phyloP scores from a whole-genome alignment of 2,888 invertebrate genomes.

The Pinctada fucata region DNA sequence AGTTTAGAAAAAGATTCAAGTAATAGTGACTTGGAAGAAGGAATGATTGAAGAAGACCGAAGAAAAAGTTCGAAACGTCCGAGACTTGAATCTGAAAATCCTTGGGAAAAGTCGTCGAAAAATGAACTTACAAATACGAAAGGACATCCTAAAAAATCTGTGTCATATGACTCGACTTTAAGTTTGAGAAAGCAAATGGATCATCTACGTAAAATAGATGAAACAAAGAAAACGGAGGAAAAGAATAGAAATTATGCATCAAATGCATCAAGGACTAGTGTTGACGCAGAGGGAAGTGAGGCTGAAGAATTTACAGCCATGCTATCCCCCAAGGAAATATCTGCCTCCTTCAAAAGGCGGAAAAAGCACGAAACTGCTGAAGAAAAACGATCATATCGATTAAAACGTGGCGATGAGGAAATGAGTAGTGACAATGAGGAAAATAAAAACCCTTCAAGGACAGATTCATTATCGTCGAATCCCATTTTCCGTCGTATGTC shows the following conservation, averaged over 20 bases:
- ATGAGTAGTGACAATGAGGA: constrained; percentile 66
- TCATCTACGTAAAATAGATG: constrained; percentile 57
- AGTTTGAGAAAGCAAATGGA: constrained; percentile 72
- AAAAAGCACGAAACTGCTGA: constrained; percentile 53
- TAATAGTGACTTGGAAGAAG: constrained; percentile 62
- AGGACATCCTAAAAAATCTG: constrained; percentile 23
- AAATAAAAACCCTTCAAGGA: constrained; percentile 35
- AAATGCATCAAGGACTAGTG: constrained; percentile 24
- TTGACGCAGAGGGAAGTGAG: constrained; percentile 57
- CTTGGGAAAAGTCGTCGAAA: constrained; percentile 12
- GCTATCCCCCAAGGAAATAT: constrained; percentile 64
- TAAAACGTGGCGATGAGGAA: constrained; percentile 50
- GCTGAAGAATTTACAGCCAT: constrained; percentile 47
- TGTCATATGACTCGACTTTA: constrained; percentile 52
- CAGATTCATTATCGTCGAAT: constrained; percentile 32
- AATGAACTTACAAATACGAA: constrained; percentile 32
- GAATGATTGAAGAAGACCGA: constrained; percentile 47
- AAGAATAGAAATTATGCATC: constrained; percentile 28
- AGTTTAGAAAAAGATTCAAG: constrained; percentile 69
- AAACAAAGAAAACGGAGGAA: constrained; percentile 40
- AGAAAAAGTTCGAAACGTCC: constrained; percentile 56
- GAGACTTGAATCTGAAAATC: constrained; percentile 48
- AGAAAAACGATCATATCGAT: constrained; percentile 56
- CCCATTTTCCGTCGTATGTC: constrained; percentile 31
- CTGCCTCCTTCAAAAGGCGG: constrained; percentile 62